These are phyloP conservation scores for Nesogale talazaci DNA, from an alignment of 2,113 vertebrate species.

Conservation along the genomic window DNA sequence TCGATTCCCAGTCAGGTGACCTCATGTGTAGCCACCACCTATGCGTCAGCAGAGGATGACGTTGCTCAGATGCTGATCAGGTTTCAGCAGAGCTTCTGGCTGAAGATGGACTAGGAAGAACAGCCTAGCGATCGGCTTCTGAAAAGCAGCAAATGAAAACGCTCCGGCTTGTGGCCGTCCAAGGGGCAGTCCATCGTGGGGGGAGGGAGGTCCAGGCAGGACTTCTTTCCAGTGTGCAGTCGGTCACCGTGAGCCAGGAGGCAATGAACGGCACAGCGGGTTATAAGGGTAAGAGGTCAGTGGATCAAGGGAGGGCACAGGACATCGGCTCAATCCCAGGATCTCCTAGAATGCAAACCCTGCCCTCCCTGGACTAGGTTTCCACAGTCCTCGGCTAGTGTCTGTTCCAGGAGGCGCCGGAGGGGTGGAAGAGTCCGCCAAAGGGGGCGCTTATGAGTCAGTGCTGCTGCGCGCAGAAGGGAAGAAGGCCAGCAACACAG, in stretches of 20 bases:
- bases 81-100: neutral
- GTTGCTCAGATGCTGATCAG: neutral
- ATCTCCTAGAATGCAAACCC: neutral
- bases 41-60: neutral
- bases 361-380: neutral
- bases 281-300: neutral
- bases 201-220: neutral
- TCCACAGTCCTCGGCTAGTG: neutral
- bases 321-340: neutral
- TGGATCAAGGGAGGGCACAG: neutral
- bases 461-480: neutral
- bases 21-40: neutral
- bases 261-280: neutral
- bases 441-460: neutral
- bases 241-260: neutral
- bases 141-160: neutral
- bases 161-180: neutral
- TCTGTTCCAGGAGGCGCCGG: neutral
- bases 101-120: neutral
- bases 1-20: neutral
- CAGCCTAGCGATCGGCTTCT: neutral
- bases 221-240: neutral
- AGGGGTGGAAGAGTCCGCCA: too few relatives aligned
- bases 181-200: neutral
- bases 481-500: neutral